A percentile compares a stretch with the other conserved stretches of the same genome.
These are phyloP conservation scores for Pandemis corylana DNA, from an alignment of 2,888 invertebrate species.

Conservation along the genomic window DNA sequence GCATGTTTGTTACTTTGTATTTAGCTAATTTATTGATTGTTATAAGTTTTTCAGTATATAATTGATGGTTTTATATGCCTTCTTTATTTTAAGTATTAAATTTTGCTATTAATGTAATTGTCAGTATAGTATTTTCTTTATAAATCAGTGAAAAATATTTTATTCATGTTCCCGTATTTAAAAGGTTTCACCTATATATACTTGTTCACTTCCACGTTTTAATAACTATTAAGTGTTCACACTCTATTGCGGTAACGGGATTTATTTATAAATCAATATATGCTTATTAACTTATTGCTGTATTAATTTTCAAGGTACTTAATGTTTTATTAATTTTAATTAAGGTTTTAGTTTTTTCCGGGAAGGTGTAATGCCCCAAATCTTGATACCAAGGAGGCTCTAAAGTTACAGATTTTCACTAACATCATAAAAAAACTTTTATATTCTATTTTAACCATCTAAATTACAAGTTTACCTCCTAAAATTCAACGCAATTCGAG, in stretches of 20 bases:
- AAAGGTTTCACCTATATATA: neutral
- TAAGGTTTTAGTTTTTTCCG: neutral
- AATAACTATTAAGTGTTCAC: neutral
- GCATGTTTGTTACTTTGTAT: conserved; percentile 4
- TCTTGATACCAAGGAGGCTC: neutral
- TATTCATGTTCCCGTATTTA: neutral
- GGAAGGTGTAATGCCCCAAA: neutral
- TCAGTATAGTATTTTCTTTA: neutral
- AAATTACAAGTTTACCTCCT: no score
- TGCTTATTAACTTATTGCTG: no score
- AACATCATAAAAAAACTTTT: no score
- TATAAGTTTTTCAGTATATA: neutral
- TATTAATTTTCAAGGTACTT: conserved; percentile 1
- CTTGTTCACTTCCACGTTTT: neutral
- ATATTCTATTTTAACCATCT: no score
- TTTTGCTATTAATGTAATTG: neutral
- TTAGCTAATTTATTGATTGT: neutral
- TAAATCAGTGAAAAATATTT: neutral
- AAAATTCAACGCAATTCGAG: no score
- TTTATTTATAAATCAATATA: neutral
- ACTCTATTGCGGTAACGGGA: neutral
- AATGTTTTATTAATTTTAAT: neutral
- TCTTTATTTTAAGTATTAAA: neutral
- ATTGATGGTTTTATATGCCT: neutral
- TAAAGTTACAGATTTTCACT: neutral